These are phyloP conservation scores for Calliphora vomitoria DNA, from an alignment of 2,888 invertebrate genomes.

Conservation along the genomic window DNA sequence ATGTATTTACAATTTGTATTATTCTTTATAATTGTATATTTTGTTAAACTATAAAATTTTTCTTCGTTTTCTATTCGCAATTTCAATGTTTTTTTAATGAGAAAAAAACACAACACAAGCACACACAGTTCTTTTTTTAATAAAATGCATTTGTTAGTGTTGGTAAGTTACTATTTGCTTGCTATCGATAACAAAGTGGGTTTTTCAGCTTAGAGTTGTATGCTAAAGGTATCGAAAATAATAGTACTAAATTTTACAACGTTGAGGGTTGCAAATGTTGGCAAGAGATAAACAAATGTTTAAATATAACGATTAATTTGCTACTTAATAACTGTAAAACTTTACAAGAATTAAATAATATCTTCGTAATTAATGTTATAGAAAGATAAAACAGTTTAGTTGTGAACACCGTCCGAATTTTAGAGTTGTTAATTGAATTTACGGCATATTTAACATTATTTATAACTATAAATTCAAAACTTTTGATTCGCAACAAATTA, in stretches of 20 bases:
- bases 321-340: too few relatives aligned
- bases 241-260: constrained; percentile 27
- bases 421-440: too few relatives aligned
- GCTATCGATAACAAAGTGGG: constrained; percentile 59
- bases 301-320: too few relatives aligned
- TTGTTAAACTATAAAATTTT: constrained; percentile 1
- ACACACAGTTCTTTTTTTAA: constrained; percentile 35
- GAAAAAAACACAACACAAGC: constrained; percentile 54
- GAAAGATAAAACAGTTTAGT: too few relatives aligned
- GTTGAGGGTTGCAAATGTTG: background rate
- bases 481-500: too few relatives aligned
- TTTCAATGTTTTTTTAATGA: constrained; percentile 59
- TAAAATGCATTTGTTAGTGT: constrained; percentile 63
- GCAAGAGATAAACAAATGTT: too few relatives aligned
- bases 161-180: constrained; percentile 45
- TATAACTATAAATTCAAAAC: too few relatives aligned
- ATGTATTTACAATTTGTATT: background rate
- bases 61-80: constrained; percentile 46
- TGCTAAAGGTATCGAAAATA: background rate
- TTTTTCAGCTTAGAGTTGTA: constrained; percentile 50
- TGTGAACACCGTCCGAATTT: too few relatives aligned
- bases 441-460: too few relatives aligned
- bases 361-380: too few relatives aligned
- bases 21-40: constrained; percentile 2
- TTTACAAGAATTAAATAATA: too few relatives aligned